Percentiles rank a stretch among this genome's conserved stretches.
Conservation (phyloP, 2,797 vertebrate genomes). For the Eurystomus glaucurus region DNA sequence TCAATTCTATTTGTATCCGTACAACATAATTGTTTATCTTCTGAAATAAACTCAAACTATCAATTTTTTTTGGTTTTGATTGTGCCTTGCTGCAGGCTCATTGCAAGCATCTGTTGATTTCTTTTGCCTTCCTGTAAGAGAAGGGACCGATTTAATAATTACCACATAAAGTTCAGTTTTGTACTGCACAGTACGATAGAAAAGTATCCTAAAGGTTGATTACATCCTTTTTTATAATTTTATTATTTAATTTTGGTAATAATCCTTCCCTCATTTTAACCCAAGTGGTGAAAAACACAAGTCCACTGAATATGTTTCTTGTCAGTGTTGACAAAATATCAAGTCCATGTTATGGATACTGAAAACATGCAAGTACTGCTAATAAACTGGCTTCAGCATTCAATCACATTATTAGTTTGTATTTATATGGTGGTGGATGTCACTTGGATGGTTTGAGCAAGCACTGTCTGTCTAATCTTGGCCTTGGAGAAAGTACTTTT, state of each 20-base stretch:
- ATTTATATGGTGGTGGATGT: neutral
- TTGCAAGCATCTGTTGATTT: constrained; percentile 16
- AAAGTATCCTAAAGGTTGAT: constrained; percentile 31
- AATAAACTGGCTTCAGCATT: neutral
- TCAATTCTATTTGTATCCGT: neutral
- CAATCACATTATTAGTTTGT: neutral
- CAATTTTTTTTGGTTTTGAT: neutral
- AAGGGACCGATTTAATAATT: constrained; percentile 46
- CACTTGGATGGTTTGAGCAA: neutral
- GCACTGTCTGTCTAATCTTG: neutral
- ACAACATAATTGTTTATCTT: neutral
- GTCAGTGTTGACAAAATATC: neutral
- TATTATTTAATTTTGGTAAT: neutral
- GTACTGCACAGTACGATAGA: neutral
- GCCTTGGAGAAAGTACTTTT: neutral
- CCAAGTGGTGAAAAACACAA: neutral
- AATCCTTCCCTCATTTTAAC: neutral
- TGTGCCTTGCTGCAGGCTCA: neutral
- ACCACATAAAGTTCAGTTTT: constrained; percentile 23
- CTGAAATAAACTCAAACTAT: neutral
- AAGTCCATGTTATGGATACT: neutral
- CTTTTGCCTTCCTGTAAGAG: constrained; percentile 12
- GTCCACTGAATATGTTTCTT: neutral
- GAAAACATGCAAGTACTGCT: neutral
- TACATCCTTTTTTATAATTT: neutral